Conservation (phyloP, 2,888 invertebrate genomes). For the Phytoseiulus persimilis region DNA sequence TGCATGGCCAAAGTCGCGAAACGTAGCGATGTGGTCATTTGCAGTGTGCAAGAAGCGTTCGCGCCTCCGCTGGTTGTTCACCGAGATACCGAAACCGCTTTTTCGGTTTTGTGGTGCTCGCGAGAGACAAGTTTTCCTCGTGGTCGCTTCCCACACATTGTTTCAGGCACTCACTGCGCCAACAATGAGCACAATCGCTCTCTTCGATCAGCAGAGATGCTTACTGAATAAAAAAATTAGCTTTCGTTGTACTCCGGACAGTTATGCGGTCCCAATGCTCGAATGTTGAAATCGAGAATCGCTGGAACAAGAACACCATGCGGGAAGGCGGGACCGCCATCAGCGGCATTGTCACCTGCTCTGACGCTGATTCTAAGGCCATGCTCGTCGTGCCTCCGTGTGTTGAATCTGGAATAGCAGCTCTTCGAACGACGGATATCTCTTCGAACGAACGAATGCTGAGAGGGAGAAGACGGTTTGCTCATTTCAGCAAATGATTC, state of each 20-base stretch:
- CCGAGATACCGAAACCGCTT: too few relatives aligned
- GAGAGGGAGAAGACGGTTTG: not conserved
- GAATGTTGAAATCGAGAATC: slow-evolving; percentile 5
- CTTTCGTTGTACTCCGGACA: not conserved
- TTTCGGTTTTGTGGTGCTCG: too few relatives aligned
- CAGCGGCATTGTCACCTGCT: not conserved
- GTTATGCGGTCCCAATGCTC: not conserved
- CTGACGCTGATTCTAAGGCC: not conserved
- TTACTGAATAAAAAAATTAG: not conserved
- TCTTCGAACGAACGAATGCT: not conserved
- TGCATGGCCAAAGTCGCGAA: too few relatives aligned
- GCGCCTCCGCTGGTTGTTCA: too few relatives aligned
- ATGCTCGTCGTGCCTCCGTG: not conserved
- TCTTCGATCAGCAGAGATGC: not conserved
- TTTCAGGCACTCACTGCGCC: not conserved
- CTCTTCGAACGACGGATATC: not conserved
- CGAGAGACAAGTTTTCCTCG: too few relatives aligned
- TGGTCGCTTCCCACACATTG: not conserved
- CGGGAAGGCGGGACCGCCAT: not conserved
- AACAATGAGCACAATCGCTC: not conserved
- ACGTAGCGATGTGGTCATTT: too few relatives aligned
- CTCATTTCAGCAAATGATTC: slow-evolving; percentile 5
- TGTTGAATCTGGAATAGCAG: not conserved
- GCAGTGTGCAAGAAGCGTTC: too few relatives aligned
- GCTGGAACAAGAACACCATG: not conserved